Conservation (phyloP, 2,888 invertebrate genomes). For the Ceraclea dissimilis region DNA sequence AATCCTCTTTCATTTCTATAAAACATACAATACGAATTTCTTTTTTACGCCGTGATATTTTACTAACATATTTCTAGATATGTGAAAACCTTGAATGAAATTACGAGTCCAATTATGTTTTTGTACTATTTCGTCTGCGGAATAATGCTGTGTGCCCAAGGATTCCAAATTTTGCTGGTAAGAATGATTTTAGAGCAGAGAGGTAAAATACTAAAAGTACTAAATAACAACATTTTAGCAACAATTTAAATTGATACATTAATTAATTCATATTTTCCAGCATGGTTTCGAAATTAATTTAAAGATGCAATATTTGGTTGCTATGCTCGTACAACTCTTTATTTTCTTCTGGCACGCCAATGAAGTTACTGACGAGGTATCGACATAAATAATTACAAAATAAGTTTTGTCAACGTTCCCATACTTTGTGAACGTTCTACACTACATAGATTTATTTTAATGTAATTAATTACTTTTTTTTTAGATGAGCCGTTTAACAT, state of each 20-base stretch:
- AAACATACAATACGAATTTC: not conserved
- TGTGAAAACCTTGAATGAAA: conserved; percentile 32
- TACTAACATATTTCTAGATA: not conserved
- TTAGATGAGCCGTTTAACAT: conserved; percentile 23
- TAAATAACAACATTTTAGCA: too few species aligned
- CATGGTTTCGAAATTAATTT: conserved; percentile 5
- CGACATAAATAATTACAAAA: too few species aligned
- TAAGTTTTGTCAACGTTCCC: too few species aligned
- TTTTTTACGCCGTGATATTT: too few species aligned
- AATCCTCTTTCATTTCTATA: not conserved
- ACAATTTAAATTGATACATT: too few species aligned
- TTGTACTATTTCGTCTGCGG: conserved; percentile 43
- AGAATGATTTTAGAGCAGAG: too few species aligned
- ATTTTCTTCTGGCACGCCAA: conserved; percentile 47
- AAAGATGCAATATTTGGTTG: conserved; percentile 39
- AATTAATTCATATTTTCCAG: not conserved
- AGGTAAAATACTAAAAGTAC: too few species aligned
- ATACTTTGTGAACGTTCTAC: too few species aligned
- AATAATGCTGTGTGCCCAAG: conserved; percentile 43
- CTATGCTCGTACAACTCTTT: conserved; percentile 41
- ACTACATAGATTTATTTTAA: too few species aligned
- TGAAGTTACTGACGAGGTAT: conserved; percentile 38
- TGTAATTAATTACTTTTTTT: too few species aligned
- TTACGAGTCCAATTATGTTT: conserved; percentile 44
- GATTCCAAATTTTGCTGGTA: conserved; percentile 35